Conservation (phyloP, 2,888 invertebrate genomes). For the Trileptium ribeirensis region DNA sequence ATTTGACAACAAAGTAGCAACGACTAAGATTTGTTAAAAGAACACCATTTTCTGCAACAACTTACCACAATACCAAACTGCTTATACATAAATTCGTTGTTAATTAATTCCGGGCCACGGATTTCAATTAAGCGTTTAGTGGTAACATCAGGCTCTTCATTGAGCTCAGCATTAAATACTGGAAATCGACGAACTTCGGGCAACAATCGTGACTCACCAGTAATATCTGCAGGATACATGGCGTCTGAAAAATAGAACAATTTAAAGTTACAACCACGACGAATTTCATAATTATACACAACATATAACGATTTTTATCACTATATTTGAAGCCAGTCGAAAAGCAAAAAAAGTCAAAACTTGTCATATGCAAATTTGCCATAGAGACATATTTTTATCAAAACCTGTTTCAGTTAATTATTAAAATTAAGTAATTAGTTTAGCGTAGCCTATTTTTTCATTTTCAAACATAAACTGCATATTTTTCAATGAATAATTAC, state of each 20-base stretch:
- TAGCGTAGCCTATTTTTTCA: no score
- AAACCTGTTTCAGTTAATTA: no score
- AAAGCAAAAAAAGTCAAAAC: no score
- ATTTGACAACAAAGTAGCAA: neutral
- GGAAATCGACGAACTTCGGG: slow-evolving; percentile 16
- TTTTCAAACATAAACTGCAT: no score
- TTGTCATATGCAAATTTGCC: no score
- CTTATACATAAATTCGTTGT: slow-evolving; percentile 74
- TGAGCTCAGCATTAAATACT: slow-evolving; percentile 9
- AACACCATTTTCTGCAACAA: neutral
- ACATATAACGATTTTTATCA: no score
- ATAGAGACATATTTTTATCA: no score
- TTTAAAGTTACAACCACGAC: no score
- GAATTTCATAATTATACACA: no score
- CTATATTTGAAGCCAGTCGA: no score
- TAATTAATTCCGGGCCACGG: slow-evolving; percentile 76
- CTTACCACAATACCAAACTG: slow-evolving; percentile 87
- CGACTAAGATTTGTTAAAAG: neutral
- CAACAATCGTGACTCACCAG: neutral
- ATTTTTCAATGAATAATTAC: no score
- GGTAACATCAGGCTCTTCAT: slow-evolving; percentile 5
- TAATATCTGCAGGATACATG: neutral
- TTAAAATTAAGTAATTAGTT: no score
- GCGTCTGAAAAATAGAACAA: neutral
- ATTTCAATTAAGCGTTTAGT: slow-evolving; percentile 27